These are phyloP conservation scores for Neosalanx taihuensis DNA, from an alignment of 2,797 vertebrate species.

Conservation along the genomic window DNA sequence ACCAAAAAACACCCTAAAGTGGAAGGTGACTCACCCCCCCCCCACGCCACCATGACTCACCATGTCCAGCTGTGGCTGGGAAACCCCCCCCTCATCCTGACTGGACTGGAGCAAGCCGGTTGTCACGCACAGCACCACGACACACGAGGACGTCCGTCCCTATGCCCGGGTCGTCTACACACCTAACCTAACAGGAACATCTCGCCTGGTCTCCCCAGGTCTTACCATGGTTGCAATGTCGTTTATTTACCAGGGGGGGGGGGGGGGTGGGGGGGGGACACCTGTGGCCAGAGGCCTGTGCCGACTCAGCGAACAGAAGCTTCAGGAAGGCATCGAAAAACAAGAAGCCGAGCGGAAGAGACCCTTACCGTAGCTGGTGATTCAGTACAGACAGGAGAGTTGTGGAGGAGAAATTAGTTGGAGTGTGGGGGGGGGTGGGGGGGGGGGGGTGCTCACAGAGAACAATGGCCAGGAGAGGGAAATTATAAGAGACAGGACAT, in stretches of 20 bases:
- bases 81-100: no score
- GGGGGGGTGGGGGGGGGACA: not conserved
- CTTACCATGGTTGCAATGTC: no score
- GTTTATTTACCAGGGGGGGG: no score
- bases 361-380: constrained; percentile 11
- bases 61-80: not conserved
- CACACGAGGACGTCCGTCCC: no score
- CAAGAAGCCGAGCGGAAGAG: not conserved
- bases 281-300: not conserved
- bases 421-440: constrained; percentile 1
- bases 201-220: no score
- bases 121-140: no score
- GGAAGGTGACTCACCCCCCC: not conserved
- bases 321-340: no score
- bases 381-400: constrained; percentile 8
- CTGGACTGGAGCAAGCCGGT: no score
- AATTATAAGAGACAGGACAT: constrained; percentile 64
- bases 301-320: not conserved
- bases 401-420: constrained; percentile 37
- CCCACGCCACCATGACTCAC: not conserved
- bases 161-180: no score
- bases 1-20: not conserved
- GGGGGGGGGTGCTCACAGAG: constrained; percentile 31
- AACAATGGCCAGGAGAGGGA: constrained; percentile 60
- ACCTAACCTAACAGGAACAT: no score